These are phyloP conservation scores for Thymallus thymallus DNA, from an alignment of 2,113 vertebrate species.

Conservation along the genomic window DNA sequence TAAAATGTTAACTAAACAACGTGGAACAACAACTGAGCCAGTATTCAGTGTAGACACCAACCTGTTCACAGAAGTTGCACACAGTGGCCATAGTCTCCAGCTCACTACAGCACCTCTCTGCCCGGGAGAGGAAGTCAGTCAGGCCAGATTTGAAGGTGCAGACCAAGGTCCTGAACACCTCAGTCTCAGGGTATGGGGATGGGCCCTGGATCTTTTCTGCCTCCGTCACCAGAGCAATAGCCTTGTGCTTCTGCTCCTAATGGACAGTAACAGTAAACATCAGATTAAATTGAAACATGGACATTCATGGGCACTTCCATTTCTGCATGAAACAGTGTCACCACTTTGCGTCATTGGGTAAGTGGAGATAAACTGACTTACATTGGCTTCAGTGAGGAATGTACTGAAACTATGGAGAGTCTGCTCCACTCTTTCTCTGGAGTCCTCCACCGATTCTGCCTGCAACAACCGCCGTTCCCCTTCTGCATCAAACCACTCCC, in stretches of 20 bases:
- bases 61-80: conserved; percentile 81
- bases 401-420: conserved; percentile 70
- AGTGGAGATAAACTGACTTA: conserved; percentile 59
- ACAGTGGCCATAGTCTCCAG: conserved; percentile 77
- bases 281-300: not conserved
- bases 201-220: conserved; percentile 65
- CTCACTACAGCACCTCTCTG: conserved; percentile 78
- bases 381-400: conserved; percentile 83
- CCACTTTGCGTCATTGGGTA: not conserved
- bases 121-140: conserved; percentile 77
- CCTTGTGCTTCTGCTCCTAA: conserved; percentile 80
- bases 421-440: conserved; percentile 68
- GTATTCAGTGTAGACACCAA: conserved; percentile 45
- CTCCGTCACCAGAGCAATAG: conserved; percentile 78
- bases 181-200: conserved; percentile 63
- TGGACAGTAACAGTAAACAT: not conserved
- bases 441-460: conserved; percentile 68
- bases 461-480: conserved; percentile 74
- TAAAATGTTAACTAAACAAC: too few relatives aligned
- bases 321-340: not conserved
- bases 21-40: not conserved
- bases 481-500: conserved; percentile 82
- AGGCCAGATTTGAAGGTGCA: conserved; percentile 75
- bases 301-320: not conserved
- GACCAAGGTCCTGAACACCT: conserved; percentile 63